These are phyloP conservation scores for Ypsolopha sequella DNA, from an alignment of 2,888 invertebrate species.

Conservation along the genomic window DNA sequence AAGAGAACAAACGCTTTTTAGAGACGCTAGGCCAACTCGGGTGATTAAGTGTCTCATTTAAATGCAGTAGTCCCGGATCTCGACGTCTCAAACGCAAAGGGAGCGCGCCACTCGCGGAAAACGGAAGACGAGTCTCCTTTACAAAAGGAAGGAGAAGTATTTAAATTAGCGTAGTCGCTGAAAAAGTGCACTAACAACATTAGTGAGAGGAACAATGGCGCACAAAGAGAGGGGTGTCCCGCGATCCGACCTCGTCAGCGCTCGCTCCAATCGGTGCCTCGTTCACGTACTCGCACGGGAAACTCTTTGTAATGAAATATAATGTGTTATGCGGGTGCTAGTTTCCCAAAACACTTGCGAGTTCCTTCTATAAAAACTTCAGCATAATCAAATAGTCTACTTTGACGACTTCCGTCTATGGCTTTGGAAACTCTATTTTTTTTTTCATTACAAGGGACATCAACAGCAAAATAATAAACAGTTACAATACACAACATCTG, in stretches of 20 bases:
- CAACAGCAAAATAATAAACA: too few species aligned
- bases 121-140: slow-evolving; percentile 63
- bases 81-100: slow-evolving; percentile 61
- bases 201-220: slow-evolving; percentile 62
- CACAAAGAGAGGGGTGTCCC: slow-evolving; percentile 51
- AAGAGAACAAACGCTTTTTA: slow-evolving; percentile 60
- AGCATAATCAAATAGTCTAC: too few species aligned
- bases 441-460: too few species aligned
- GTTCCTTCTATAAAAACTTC: too few species aligned
- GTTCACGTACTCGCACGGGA: not conserved
- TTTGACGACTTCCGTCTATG: too few species aligned
- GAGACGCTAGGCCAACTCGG: slow-evolving; percentile 57
- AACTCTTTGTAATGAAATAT: not conserved
- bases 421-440: too few species aligned
- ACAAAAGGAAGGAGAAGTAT: slow-evolving; percentile 66
- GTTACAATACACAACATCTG: too few species aligned
- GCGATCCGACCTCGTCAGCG: slow-evolving; percentile 18
- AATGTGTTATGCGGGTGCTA: too few species aligned
- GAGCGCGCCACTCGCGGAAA: slow-evolving; percentile 57
- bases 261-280: not conserved
- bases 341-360: too few species aligned
- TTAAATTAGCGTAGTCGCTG: slow-evolving; percentile 68
- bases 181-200: slow-evolving; percentile 71
- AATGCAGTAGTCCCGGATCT: slow-evolving; percentile 60
- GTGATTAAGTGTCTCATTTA: slow-evolving; percentile 71